Conservation (phyloP, 2,888 invertebrate species). For the Eutolmus rufibarbis region DNA sequence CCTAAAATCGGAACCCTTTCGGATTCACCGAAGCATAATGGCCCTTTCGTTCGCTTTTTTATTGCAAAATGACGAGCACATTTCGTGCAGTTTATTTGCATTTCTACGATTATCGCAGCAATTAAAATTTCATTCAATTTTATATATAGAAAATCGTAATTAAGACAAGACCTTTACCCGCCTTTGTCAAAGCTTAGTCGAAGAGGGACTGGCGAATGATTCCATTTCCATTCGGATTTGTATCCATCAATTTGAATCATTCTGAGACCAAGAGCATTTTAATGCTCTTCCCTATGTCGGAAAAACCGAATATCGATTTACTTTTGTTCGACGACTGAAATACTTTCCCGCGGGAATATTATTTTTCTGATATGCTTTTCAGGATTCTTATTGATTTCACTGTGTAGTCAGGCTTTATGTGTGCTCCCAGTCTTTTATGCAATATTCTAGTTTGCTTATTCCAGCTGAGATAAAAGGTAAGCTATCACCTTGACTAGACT, state of each 20-base stretch:
- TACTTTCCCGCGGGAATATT: background rate
- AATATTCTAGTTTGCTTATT: background rate
- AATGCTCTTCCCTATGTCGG: background rate
- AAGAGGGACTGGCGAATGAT: background rate
- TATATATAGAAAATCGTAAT: background rate
- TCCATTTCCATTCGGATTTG: background rate
- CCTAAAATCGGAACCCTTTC: background rate
- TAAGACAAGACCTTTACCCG: background rate
- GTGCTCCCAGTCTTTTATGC: background rate
- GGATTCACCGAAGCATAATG: background rate
- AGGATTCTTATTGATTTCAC: background rate
- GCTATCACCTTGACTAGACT: background rate
- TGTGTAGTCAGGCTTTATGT: background rate
- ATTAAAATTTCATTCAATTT: background rate
- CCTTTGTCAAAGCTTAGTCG: background rate
- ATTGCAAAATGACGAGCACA: background rate
- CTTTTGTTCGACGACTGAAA: background rate
- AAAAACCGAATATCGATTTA: background rate
- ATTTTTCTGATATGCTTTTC: background rate
- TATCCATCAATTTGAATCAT: background rate
- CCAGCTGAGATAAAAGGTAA: background rate
- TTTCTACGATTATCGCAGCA: background rate
- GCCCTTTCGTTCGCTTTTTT: background rate
- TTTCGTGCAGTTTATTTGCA: background rate
- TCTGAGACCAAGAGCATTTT: background rate